These are phyloP conservation scores for Aphelenchoides avenae DNA, from an alignment of 1,140 invertebrate genomes.

Conservation along the genomic window DNA sequence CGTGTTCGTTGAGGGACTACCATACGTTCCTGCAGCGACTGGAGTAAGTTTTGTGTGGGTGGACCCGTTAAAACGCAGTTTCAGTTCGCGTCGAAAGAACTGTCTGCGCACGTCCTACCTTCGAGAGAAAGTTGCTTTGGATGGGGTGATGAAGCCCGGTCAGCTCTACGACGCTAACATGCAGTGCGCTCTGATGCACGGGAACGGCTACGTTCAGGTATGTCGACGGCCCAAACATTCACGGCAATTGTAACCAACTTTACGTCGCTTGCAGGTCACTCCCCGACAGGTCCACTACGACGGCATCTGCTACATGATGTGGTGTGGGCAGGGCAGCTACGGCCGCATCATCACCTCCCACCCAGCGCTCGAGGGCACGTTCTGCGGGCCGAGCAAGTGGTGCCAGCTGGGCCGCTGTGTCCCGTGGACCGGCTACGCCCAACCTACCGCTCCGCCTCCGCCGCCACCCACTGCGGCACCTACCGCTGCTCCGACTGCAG, in stretches of 20 bases:
- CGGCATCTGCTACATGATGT: conserved; percentile 60
- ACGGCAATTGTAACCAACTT: conserved; percentile 1
- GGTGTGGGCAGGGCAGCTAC: conserved; percentile 54
- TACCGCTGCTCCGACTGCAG: no score
- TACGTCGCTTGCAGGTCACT: conserved; percentile 41
- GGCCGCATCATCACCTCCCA: conserved; percentile 58
- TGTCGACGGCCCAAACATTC: no score
- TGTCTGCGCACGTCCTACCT: conserved; percentile 50
- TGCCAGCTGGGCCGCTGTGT: conserved; percentile 56
- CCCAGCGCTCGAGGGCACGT: conserved; percentile 57
- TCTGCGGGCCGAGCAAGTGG: conserved; percentile 56
- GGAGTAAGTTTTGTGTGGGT: conserved; percentile 41
- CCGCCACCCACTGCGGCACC: conserved; percentile 3
- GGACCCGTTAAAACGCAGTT: conserved; percentile 20
- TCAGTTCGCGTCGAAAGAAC: conserved; percentile 49
- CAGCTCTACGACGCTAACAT: conserved; percentile 57
- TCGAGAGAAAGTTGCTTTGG: conserved; percentile 47
- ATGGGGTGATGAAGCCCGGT: conserved; percentile 46
- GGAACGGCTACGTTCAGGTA: conserved; percentile 54
- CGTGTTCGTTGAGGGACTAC: conserved; percentile 59
- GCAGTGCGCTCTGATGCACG: conserved; percentile 56
- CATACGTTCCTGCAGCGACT: conserved; percentile 56
- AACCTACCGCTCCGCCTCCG: conserved; percentile 28
- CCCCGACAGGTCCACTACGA: conserved; percentile 57
- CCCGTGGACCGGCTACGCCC: conserved; percentile 45